These are phyloP conservation scores for Noctua pronuba DNA, from an alignment of 2,888 invertebrate genomes.

Conservation along the genomic window DNA sequence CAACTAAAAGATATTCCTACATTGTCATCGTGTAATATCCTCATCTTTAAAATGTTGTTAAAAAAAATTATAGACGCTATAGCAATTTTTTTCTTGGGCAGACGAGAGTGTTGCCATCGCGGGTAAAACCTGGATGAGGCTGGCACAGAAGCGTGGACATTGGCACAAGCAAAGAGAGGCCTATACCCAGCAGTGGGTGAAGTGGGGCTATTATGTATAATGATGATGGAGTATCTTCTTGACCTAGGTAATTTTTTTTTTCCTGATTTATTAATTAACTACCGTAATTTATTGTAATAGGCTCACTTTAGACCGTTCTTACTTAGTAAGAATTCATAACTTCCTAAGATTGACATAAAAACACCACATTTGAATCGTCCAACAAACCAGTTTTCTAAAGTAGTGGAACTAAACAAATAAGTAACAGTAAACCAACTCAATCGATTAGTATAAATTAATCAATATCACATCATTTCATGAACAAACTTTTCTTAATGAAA, in stretches of 20 bases:
- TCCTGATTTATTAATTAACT: not conserved
- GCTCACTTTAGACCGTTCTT: not conserved
- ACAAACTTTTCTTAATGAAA: no score
- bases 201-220: no score
- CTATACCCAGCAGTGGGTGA: not conserved
- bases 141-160: not conserved
- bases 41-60: not conserved
- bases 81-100: not conserved
- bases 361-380: not conserved
- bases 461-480: not conserved
- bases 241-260: not conserved
- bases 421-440: constrained; percentile 13
- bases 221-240: no score
- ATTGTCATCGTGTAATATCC: not conserved
- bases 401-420: not conserved
- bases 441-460: not conserved
- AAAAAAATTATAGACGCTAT: no score
- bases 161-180: no score
- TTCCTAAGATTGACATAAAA: constrained; percentile 5
- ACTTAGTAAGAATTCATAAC: not conserved
- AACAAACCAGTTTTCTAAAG: constrained; percentile 19
- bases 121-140: not conserved
- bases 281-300: not conserved
- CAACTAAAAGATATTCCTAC: not conserved
- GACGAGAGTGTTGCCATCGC: not conserved